Conservation (phyloP, 2,888 invertebrate genomes). For the Nezara viridula region DNA sequence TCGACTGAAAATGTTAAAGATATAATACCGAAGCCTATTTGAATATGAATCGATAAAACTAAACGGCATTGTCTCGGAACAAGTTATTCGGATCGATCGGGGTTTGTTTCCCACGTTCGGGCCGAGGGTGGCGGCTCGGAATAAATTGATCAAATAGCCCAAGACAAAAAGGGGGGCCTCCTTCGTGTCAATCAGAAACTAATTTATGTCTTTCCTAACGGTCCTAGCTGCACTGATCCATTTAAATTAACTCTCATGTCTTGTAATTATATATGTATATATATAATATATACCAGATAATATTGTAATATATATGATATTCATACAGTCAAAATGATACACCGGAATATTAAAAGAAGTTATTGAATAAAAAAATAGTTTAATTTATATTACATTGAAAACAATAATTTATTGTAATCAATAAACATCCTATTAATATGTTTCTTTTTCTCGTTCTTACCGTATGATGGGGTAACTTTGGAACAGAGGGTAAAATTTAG, state of each 20-base stretch:
- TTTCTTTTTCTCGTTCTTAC: too few species aligned
- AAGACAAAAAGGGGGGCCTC: conserved; percentile 46
- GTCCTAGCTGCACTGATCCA: not conserved
- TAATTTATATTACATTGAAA: too few species aligned
- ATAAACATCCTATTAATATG: too few species aligned
- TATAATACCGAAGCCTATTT: conserved; percentile 41
- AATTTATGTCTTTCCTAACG: conserved; percentile 35
- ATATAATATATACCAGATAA: not conserved
- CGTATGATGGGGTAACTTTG: too few species aligned
- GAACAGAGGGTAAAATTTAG: too few species aligned
- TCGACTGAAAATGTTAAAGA: conserved; percentile 52
- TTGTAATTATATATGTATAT: not conserved
- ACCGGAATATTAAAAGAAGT: too few species aligned
- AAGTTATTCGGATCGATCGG: conserved; percentile 43
- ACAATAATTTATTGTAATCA: too few species aligned
- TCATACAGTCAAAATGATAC: too few species aligned
- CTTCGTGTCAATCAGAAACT: conserved; percentile 23
- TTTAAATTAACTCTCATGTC: not conserved
- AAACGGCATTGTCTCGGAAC: conserved; percentile 49
- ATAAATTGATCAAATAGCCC: conserved; percentile 53
- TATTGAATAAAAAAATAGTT: too few species aligned
- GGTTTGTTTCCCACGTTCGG: conserved; percentile 34
- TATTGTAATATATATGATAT: too few species aligned
- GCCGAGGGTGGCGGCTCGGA: not conserved
- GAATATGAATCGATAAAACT: conserved; percentile 57